Percentiles rank a stretch among this genome's conserved stretches.
These are phyloP conservation scores for Thymelicus lineola DNA, from an alignment of 2,888 invertebrate species.

Conservation along the genomic window DNA sequence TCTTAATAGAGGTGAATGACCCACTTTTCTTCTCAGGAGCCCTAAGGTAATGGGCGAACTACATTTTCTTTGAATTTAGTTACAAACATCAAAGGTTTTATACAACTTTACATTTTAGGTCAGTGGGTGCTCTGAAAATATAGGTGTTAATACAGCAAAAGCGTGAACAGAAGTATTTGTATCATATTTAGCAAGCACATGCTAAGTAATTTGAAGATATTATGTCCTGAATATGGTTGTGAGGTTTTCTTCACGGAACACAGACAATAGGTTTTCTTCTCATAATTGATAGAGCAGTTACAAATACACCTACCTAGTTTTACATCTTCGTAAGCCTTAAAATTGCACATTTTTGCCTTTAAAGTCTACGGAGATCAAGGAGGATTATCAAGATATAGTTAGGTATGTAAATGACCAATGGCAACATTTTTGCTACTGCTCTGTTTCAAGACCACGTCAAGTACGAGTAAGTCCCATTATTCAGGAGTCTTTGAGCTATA, in stretches of 20 bases:
- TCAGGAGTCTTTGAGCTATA: too few relatives aligned
- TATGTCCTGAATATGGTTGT: not conserved
- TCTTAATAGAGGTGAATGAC: not conserved
- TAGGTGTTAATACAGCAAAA: slow-evolving; percentile 4
- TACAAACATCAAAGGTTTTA: not conserved
- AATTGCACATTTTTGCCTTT: too few relatives aligned
- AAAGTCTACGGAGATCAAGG: too few relatives aligned
- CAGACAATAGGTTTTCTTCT: too few relatives aligned
- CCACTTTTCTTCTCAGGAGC: not conserved
- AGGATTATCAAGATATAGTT: too few relatives aligned
- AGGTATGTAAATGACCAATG: too few relatives aligned
- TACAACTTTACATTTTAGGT: slow-evolving; percentile 9
- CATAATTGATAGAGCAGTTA: too few relatives aligned
- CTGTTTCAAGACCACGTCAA: too few relatives aligned
- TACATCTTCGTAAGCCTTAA: not conserved
- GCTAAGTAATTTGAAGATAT: slow-evolving; percentile 14
- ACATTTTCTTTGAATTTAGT: slow-evolving; percentile 1
- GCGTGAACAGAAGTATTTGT: slow-evolving; percentile 11
- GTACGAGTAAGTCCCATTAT: too few relatives aligned
- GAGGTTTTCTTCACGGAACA: too few relatives aligned
- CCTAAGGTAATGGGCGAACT: not conserved
- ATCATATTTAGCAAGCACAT: slow-evolving; percentile 34
- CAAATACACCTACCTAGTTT: too few relatives aligned
- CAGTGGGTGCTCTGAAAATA: slow-evolving; percentile 16
- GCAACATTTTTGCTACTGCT: too few relatives aligned